phyloP scores from a whole-genome alignment of 2,888 invertebrate species.

The Stictocephala bisonia region DNA sequence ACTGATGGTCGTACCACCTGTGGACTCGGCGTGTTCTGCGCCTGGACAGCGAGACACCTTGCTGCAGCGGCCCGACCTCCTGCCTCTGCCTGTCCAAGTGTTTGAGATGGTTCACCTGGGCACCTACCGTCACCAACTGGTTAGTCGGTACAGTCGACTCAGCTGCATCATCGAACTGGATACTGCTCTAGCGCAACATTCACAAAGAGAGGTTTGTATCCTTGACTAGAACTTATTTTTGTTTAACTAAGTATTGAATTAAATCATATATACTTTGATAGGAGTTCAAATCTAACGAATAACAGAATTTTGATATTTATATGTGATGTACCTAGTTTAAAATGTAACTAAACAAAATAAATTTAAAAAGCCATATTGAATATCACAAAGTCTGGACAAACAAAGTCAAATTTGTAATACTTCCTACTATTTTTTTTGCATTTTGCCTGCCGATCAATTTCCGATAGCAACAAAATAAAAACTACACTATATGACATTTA shows the following conservation, averaged over 20 bases:
- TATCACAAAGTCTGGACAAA: no score
- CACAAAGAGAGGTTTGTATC: conserved; percentile 79
- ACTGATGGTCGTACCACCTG: conserved; percentile 91
- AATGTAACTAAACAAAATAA: no score
- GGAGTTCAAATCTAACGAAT: no score
- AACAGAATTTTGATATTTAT: no score
- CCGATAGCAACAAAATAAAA: no score
- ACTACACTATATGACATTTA: no score
- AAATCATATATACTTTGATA: not conserved
- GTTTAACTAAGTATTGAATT: no score
- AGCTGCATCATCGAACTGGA: conserved; percentile 95
- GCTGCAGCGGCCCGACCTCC: conserved; percentile 84
- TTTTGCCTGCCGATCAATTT: no score
- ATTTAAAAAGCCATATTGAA: no score
- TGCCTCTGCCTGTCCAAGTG: conserved; percentile 88
- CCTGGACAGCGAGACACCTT: conserved; percentile 88
- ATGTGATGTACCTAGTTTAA: no score
- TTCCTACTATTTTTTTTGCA: no score
- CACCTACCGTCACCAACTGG: conserved; percentile 92
- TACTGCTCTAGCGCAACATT: conserved; percentile 90
- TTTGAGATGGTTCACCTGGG: conserved; percentile 87
- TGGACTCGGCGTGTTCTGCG: conserved; percentile 88
- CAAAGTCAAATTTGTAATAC: no score
- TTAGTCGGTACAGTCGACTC: conserved; percentile 90
- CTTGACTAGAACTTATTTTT: not conserved